Evolutionary conservation across 2,797 vertebrate genomes (phyloP).

Genomic region (Apogon talboti): DNA sequence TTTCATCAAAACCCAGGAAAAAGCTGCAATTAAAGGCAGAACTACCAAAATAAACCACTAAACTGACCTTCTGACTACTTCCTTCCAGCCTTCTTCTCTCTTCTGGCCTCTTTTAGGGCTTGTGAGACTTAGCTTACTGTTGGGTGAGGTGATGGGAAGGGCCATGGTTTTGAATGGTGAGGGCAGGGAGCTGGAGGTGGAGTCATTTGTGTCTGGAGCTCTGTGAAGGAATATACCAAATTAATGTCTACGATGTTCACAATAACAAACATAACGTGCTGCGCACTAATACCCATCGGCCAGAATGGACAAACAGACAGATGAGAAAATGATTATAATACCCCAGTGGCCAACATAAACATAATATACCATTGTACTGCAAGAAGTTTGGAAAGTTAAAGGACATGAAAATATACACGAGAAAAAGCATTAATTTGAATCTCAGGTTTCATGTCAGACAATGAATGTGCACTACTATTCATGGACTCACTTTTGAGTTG

Average conservation of each 20-base stretch:
- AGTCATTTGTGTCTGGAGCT: slow-evolving; percentile 83
- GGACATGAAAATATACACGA: neutral
- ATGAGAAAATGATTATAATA: too few relatives aligned
- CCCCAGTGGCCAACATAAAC: too few relatives aligned
- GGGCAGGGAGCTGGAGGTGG: slow-evolving; percentile 87
- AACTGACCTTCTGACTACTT: slow-evolving; percentile 95
- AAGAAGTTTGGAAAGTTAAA: neutral
- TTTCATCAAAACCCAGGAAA: neutral
- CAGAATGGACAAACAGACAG: too few relatives aligned
- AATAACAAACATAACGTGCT: too few relatives aligned
- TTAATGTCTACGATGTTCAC: neutral
- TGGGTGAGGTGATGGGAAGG: slow-evolving; percentile 92
- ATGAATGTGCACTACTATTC: neutral
- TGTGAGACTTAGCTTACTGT: slow-evolving; percentile 95
- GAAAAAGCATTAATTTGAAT: neutral
- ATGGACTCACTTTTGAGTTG: slow-evolving; percentile 87
- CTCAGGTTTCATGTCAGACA: neutral
- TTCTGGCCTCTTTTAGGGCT: slow-evolving; percentile 98
- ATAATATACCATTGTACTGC: neutral
- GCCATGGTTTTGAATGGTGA: slow-evolving; percentile 91
- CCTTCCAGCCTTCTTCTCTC: slow-evolving; percentile 99
- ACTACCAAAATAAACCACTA: slow-evolving; percentile 37
- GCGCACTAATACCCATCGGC: too few relatives aligned
- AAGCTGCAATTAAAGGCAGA: neutral
- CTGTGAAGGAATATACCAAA: slow-evolving; percentile 56